phyloP scores from a whole-genome alignment of 2,797 vertebrate genomes.

The Botia kubotai region DNA sequence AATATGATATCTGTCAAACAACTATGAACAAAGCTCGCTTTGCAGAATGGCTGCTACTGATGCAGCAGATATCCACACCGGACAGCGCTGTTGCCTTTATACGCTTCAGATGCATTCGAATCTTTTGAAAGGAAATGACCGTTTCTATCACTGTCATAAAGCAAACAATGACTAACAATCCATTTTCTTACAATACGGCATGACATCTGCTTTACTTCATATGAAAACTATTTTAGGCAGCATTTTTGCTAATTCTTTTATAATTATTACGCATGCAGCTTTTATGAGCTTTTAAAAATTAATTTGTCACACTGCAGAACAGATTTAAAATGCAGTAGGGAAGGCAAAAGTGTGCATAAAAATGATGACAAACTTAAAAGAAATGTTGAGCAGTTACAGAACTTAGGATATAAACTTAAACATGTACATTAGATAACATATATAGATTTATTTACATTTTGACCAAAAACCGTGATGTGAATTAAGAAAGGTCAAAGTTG shows the following conservation, averaged over 20 bases:
- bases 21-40: conserved; percentile 75
- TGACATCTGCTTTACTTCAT: not conserved
- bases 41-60: conserved; percentile 65
- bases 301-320: not conserved
- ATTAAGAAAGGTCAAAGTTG: not conserved
- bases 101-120: conserved; percentile 60
- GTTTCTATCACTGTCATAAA: conserved; percentile 4
- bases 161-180: conserved; percentile 8
- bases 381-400: too few relatives aligned
- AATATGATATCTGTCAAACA: conserved; percentile 81
- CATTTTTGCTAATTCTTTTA: not conserved
- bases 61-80: conserved; percentile 72
- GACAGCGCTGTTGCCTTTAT: conserved; percentile 64
- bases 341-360: too few relatives aligned
- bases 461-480: too few relatives aligned
- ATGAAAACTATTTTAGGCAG: not conserved
- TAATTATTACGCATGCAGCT: too few relatives aligned
- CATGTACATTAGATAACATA: too few relatives aligned
- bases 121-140: conserved; percentile 44
- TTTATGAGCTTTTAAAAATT: not conserved
- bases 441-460: too few relatives aligned
- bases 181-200: not conserved
- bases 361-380: too few relatives aligned
- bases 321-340: not conserved
- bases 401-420: too few relatives aligned